Percentiles rank a stretch among this genome's conserved stretches.
These are phyloP conservation scores for Alosa sapidissima DNA, from an alignment of 2,797 vertebrate genomes.

Conservation along the genomic window DNA sequence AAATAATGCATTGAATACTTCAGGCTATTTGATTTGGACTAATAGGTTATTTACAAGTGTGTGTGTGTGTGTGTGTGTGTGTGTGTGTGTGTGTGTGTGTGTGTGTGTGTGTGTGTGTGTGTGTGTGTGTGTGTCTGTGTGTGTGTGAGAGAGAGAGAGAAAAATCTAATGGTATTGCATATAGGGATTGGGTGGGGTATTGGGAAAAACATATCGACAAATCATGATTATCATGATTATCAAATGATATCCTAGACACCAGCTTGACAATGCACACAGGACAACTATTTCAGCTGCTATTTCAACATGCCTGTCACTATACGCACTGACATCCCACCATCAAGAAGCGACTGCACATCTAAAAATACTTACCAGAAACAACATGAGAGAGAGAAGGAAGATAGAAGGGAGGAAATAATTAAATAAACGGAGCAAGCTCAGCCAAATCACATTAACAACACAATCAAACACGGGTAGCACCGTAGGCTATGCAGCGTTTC, in stretches of 20 bases:
- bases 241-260: not conserved
- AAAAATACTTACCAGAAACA: conserved; percentile 1
- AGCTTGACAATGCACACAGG: not conserved
- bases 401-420: not conserved
- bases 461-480: conserved; percentile 62
- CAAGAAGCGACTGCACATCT: not conserved
- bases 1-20: not conserved
- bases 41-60: not conserved
- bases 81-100: not conserved
- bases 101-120: not conserved
- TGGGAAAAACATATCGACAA: not conserved
- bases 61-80: not conserved
- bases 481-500: conserved; percentile 57
- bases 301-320: not conserved
- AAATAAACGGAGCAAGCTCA: conserved; percentile 36
- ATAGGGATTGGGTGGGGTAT: not conserved
- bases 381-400: not conserved
- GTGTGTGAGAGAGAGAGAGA: not conserved
- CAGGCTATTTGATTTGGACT: not conserved
- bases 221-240: not conserved
- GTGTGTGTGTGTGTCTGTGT: not conserved
- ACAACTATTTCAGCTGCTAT: not conserved
- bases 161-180: not conserved
- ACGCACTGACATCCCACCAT: not conserved
- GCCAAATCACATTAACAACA: conserved; percentile 63